These are phyloP conservation scores for Bubo bubo DNA, from an alignment of 2,113 vertebrate species.

Conservation along the genomic window DNA sequence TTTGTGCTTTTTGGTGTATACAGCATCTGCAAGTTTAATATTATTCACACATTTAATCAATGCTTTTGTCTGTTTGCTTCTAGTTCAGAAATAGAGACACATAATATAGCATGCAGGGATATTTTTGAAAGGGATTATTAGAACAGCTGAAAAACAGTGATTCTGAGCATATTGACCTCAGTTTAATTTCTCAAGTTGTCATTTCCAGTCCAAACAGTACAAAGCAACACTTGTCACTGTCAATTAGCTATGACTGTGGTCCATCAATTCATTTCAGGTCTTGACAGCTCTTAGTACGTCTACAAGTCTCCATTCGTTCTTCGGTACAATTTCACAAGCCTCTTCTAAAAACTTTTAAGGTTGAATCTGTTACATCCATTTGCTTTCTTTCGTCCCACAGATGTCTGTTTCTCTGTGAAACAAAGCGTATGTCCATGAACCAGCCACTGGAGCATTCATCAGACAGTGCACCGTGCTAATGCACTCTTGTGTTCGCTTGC, in stretches of 20 bases:
- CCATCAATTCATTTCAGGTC: not conserved
- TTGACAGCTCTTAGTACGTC: not conserved
- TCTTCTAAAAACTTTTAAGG: constrained; percentile 14
- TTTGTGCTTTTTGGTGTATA: not conserved
- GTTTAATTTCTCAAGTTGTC: constrained; percentile 2
- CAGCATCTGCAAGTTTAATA: not conserved
- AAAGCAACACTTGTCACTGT: constrained; percentile 17
- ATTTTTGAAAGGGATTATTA: not conserved
- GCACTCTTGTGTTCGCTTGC: not conserved
- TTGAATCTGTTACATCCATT: constrained; percentile 35
- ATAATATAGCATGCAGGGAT: not conserved
- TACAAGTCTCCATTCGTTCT: not conserved
- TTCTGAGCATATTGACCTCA: not conserved
- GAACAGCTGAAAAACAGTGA: not conserved
- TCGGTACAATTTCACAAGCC: not conserved
- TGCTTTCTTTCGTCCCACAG: not conserved
- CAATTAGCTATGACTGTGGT: constrained; percentile 32
- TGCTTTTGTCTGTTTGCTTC: not conserved
- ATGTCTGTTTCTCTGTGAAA: constrained; percentile 4
- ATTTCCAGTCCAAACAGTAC: constrained; percentile 10
- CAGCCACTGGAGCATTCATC: not conserved
- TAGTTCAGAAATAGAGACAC: not conserved
- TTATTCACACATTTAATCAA: not conserved
- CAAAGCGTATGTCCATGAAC: not conserved
- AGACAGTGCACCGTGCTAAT: not conserved